Evolutionary conservation across 2,888 invertebrate genomes (phyloP).

Genomic region (Synanthedon andrenaeformis): DNA sequence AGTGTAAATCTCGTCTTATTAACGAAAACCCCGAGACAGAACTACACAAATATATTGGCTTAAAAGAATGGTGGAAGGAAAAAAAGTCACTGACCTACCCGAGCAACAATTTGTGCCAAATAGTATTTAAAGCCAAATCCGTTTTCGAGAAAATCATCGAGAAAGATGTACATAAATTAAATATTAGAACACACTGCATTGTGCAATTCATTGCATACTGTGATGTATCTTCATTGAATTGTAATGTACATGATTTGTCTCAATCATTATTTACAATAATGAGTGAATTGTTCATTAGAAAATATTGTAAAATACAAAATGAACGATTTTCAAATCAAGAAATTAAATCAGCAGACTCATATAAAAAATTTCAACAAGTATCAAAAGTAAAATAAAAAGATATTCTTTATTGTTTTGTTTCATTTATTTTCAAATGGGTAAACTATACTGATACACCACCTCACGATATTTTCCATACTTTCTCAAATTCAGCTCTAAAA

Average conservation of each 20-base stretch:
- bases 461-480: too few relatives aligned
- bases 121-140: background rate
- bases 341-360: too few relatives aligned
- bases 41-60: background rate
- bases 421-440: too few relatives aligned
- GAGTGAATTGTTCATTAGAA: background rate
- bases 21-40: background rate
- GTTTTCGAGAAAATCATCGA: background rate
- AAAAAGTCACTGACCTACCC: background rate
- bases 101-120: background rate
- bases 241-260: background rate
- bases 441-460: too few relatives aligned
- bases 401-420: too few relatives aligned
- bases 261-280: background rate
- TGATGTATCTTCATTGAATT: background rate
- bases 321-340: too few relatives aligned
- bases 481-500: too few relatives aligned
- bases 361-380: too few relatives aligned
- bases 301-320: background rate
- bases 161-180: background rate
- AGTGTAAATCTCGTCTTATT: background rate
- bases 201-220: background rate
- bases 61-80: background rate
- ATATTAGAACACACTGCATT: background rate
- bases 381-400: too few relatives aligned